Evolutionary conservation across 2,888 invertebrate species (phyloP).

Genomic region (Tachina fera): DNA sequence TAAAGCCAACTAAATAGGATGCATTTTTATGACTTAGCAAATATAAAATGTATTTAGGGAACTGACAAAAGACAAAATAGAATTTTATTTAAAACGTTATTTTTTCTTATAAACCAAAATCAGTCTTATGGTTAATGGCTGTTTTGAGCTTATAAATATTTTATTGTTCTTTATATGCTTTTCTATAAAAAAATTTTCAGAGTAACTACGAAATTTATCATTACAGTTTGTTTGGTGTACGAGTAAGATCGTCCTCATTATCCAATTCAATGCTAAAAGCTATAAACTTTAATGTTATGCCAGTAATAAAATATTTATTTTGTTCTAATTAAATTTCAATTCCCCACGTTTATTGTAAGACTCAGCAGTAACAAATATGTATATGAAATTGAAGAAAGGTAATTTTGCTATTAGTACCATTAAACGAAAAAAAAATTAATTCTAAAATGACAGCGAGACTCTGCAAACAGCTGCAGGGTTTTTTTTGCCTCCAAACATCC

Average conservation of each 20-base stretch:
- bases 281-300: slow-evolving; percentile 59
- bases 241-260: slow-evolving; percentile 10
- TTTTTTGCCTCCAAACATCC: background rate
- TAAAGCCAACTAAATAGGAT: slow-evolving; percentile 8
- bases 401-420: slow-evolving; percentile 25
- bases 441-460: background rate
- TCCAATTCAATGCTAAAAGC: slow-evolving; percentile 30
- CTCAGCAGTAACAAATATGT: background rate
- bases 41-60: background rate
- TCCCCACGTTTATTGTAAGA: slow-evolving; percentile 17
- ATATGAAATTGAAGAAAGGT: slow-evolving; percentile 27
- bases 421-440: background rate
- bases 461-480: slow-evolving; percentile 43
- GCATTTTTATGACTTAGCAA: slow-evolving; percentile 24
- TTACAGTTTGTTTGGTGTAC: background rate
- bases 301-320: slow-evolving; percentile 63
- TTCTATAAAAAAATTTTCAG: background rate
- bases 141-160: background rate
- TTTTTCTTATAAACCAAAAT: slow-evolving; percentile 32
- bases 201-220: background rate
- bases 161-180: slow-evolving; percentile 21
- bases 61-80: slow-evolving; percentile 31
- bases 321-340: slow-evolving; percentile 68
- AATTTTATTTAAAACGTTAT: slow-evolving; percentile 25
- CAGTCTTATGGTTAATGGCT: slow-evolving; percentile 40